A percentile compares a stretch with the other conserved stretches of the same genome.
phyloP scores from a whole-genome alignment of 2,113 vertebrate species.

The Odontophorus gujanensis region DNA sequence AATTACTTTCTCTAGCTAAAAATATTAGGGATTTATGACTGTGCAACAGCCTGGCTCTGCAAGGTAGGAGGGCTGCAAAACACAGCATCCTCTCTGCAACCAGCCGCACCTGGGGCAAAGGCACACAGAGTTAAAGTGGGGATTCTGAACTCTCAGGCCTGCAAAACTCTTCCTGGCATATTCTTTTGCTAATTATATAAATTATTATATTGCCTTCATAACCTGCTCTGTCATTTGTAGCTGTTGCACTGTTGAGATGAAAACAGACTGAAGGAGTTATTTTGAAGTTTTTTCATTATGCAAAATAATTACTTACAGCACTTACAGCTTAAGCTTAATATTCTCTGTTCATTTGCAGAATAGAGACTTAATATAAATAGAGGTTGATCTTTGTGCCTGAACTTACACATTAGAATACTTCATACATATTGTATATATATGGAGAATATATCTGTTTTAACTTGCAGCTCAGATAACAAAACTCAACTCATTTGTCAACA shows the following conservation, averaged over 20 bases:
- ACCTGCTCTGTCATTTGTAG: not conserved
- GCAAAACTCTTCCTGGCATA: not conserved
- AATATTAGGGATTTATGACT: not conserved
- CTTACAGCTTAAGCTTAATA: not conserved
- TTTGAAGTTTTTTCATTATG: not conserved
- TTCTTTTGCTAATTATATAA: not conserved
- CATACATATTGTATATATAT: not conserved
- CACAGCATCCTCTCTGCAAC: accelerated
- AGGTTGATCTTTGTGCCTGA: not conserved
- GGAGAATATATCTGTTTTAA: not conserved
- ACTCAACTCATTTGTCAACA: not conserved
- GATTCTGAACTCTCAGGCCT: not conserved
- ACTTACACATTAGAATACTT: not conserved
- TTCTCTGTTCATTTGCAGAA: not conserved
- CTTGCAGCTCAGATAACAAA: not conserved
- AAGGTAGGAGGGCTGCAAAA: not conserved
- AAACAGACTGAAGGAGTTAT: not conserved
- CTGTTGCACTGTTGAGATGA: not conserved
- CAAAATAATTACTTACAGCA: not conserved
- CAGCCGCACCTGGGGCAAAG: not conserved
- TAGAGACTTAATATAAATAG: no score
- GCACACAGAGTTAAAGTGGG: not conserved
- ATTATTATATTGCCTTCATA: not conserved
- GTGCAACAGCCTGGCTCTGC: not conserved
- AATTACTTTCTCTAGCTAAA: not conserved